Evolutionary conservation across 2,797 vertebrate species (phyloP).

Genomic region (Brotula barbata): DNA sequence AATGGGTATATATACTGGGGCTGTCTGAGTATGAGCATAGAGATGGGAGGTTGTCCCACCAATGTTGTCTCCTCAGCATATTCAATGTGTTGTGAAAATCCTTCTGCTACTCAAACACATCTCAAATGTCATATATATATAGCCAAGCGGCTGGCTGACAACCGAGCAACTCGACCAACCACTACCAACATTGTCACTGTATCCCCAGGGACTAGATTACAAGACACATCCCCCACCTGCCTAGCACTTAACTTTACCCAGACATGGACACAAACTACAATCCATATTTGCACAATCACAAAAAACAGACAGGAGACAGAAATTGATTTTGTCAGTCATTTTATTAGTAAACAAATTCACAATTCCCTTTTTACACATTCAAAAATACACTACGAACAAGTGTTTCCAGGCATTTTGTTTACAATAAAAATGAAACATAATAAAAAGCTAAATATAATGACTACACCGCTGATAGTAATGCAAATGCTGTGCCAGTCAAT

Average conservation of each 20-base stretch:
- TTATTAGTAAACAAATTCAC: constrained; percentile 77
- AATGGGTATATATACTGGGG: no score
- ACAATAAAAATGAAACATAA: constrained; percentile 70
- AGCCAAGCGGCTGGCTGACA: constrained; percentile 44
- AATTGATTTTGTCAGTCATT: constrained; percentile 52
- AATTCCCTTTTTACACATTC: constrained; percentile 79
- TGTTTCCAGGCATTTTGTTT: constrained; percentile 68
- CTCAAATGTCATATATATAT: constrained; percentile 71
- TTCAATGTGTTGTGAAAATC: constrained; percentile 57
- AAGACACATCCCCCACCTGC: constrained; percentile 8
- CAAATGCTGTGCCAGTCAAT: constrained; percentile 54
- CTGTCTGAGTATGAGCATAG: background rate
- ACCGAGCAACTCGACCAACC: constrained; percentile 41
- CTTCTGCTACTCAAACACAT: constrained; percentile 45
- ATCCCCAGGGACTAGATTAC: constrained; percentile 34
- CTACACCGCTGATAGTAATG: constrained; percentile 67
- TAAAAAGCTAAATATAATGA: constrained; percentile 73
- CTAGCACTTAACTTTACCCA: background rate
- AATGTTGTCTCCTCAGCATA: constrained; percentile 45
- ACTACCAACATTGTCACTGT: constrained; percentile 49
- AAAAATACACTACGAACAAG: constrained; percentile 68
- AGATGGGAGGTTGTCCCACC: constrained; percentile 8
- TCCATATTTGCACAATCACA: no score
- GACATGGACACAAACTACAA: background rate
- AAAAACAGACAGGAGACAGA: background rate